Evolutionary conservation across 2,797 vertebrate genomes (phyloP).

Genomic region (Notolabrus celidotus): DNA sequence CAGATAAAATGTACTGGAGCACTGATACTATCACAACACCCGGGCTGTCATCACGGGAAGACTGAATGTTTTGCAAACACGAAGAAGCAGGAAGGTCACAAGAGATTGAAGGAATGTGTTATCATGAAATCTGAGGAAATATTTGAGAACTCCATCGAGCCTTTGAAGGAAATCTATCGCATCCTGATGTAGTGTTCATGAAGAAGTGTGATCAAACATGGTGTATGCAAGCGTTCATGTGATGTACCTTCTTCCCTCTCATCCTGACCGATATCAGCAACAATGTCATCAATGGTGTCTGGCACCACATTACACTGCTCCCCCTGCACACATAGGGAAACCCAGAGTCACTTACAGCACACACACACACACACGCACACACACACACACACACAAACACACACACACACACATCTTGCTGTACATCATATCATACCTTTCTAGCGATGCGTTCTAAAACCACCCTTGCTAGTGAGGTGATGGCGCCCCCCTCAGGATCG

Average conservation of each 20-base stretch:
- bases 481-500: conserved; percentile 92
- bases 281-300: conserved; percentile 95
- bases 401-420: background rate
- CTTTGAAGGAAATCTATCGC: background rate
- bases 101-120: no score
- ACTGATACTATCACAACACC: no score
- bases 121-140: background rate
- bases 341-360: background rate
- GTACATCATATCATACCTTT: conserved; percentile 86
- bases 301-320: conserved; percentile 96
- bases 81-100: no score
- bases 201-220: background rate
- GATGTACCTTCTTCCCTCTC: conserved; percentile 92
- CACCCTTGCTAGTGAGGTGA: conserved; percentile 90
- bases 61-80: no score
- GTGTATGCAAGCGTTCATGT: conserved; percentile 14
- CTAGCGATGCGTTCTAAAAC: conserved; percentile 96
- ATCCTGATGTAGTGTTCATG: background rate
- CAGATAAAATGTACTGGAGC: no score
- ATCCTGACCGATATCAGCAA: conserved; percentile 93
- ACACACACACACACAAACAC: background rate
- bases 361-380: background rate
- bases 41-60: no score
- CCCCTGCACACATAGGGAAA: conserved; percentile 83
- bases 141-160: background rate